These are phyloP conservation scores for Autographa pulchrina DNA, from an alignment of 2,888 invertebrate species.

Conservation along the genomic window DNA sequence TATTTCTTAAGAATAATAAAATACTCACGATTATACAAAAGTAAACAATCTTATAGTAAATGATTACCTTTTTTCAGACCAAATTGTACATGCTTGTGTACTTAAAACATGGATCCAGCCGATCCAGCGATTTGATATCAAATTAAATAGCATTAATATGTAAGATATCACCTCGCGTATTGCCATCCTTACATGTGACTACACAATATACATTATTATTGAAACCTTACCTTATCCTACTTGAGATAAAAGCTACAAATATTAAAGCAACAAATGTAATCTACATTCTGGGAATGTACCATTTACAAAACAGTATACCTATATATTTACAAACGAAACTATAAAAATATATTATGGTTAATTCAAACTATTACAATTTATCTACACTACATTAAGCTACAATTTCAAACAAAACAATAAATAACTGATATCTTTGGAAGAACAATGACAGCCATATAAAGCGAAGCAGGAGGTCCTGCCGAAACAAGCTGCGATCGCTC, in stretches of 20 bases:
- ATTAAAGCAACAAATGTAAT: conserved; percentile 79
- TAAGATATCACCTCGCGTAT: conserved; percentile 67
- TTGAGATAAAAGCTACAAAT: conserved; percentile 70
- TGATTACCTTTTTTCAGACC: conserved; percentile 14
- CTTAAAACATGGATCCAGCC: conserved; percentile 50
- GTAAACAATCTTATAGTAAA: conserved; percentile 35
- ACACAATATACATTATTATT: conserved; percentile 67
- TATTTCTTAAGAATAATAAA: conserved; percentile 33
- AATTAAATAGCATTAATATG: conserved; percentile 65
- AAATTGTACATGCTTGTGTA: conserved; percentile 25
- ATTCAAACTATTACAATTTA: conserved; percentile 52
- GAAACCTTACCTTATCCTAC: conserved; percentile 62
- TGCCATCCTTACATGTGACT: conserved; percentile 62
- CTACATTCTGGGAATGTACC: conserved; percentile 83
- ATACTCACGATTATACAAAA: conserved; percentile 33
- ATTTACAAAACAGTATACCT: conserved; percentile 70
- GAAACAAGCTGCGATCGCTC: conserved; percentile 17
- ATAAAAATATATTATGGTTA: conserved; percentile 75
- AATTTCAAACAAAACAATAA: conserved; percentile 53
- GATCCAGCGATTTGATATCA: conserved; percentile 60
- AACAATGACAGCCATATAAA: conserved; percentile 57
- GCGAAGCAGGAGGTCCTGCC: conserved; percentile 39
- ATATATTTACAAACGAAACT: conserved; percentile 76
- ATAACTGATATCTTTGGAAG: conserved; percentile 59
- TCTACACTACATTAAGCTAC: conserved; percentile 60